Conservation (phyloP, 2,888 invertebrate species). For the Chalcis sispes region DNA sequence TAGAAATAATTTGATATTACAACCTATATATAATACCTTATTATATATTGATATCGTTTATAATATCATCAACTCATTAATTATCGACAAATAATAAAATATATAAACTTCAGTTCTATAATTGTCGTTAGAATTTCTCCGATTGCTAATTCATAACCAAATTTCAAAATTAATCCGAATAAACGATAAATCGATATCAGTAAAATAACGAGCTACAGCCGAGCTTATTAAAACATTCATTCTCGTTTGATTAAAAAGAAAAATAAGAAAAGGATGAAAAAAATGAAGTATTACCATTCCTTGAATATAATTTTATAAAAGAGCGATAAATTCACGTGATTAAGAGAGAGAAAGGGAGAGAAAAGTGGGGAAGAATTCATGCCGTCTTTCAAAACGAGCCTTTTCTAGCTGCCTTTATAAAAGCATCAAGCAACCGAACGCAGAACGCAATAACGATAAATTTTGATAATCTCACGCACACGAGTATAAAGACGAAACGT, state of each 20-base stretch:
- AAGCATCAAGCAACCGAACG: constrained; percentile 13
- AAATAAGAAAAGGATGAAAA: constrained; percentile 17
- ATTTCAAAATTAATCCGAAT: neutral
- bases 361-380: too few relatives aligned
- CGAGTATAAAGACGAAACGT: neutral
- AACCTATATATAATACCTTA: too few relatives aligned
- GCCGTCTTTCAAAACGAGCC: constrained; percentile 20
- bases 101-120: constrained; percentile 15
- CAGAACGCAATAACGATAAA: constrained; percentile 52
- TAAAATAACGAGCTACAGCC: neutral
- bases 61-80: too few relatives aligned
- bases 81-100: too few relatives aligned
- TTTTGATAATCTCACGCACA: constrained; percentile 42
- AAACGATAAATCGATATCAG: neutral
- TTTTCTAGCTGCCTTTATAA: constrained; percentile 23
- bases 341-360: too few relatives aligned
- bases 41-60: too few relatives aligned
- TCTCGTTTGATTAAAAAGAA: neutral
- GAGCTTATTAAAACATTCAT: neutral
- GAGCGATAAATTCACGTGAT: constrained; percentile 28
- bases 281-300: neutral
- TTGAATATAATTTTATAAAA: constrained; percentile 49
- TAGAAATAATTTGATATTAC: too few relatives aligned
- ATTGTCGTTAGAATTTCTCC: neutral
- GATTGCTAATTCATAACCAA: neutral